Evolutionary conservation across 92 coral and sea anemone species (phyloP), one percentile per base, ranked within the genome.

Genomic region (Desmophyllum pertusum): DNA sequence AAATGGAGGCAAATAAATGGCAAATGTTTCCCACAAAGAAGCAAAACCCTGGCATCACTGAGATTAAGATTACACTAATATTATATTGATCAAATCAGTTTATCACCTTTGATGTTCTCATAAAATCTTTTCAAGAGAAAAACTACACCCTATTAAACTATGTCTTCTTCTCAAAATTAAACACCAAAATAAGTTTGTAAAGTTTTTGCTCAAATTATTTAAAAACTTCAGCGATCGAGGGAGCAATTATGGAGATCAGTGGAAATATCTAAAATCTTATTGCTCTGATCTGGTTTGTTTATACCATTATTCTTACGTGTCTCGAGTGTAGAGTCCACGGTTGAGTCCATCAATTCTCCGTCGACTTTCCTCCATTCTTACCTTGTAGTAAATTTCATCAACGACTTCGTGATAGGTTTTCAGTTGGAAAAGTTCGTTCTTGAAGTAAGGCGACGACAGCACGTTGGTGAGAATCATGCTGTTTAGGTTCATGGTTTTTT

Each of bases 301-400:
- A 8, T 80, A 66, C 36, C n/a, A 39, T n/a, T 42, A 37, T 82
- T 82, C 86, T 82, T 82, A 82, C 86, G 79, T 82, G 86, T 82
- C 86, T 39, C 39, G 70, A 73, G 71, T 55, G 86, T 23, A 43
- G 68, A 41, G 59, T 82, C 86, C 86, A 82, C 27, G 78, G 79
- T 82, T 36, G 86, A 39, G 78, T 82, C 79, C 86, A 66, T 82
- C 86, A 82, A 71, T 73, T 82, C 86, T 73, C 59, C 86, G 62
- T 82, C 57, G 86, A 82, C 61, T 31, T 72, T 82, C 70, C 72
- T 82, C 79, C 86, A 43, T 82, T 89, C 98, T 93, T 93, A 94
- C 99, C 99, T 96, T 96, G 95, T 92, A 96, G 89, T 92, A 96
- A 39, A 96, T 96, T 86, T 96, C 99, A 81, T 96, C 99, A 45